Evolutionary conservation across 2,888 invertebrate genomes (phyloP).

Genomic region (Gastracanthus pulcherrimus): DNA sequence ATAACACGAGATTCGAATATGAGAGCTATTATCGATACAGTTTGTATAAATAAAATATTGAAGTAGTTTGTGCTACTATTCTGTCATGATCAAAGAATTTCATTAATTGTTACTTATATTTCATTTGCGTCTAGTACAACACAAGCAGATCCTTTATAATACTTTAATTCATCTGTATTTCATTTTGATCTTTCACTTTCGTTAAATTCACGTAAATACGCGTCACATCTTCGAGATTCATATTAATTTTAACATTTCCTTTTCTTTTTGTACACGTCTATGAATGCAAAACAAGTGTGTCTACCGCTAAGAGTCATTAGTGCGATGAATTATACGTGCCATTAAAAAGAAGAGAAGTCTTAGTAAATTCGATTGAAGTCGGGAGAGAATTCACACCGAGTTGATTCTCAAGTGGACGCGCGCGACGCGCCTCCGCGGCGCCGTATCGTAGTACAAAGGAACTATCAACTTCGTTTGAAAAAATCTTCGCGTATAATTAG

Average conservation of each 20-base stretch:
- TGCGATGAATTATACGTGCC: not conserved
- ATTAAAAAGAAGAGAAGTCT: conserved; percentile 15
- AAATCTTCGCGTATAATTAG: conserved; percentile 5
- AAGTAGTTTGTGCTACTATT: not conserved
- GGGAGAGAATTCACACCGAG: conserved; percentile 3
- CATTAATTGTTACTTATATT: conserved; percentile 2
- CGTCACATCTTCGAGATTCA: conserved; percentile 9
- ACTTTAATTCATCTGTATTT: conserved; percentile 16
- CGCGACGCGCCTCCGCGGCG: not conserved
- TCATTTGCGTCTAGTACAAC: not conserved
- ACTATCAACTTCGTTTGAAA: conserved; percentile 46
- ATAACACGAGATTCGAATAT: not conserved
- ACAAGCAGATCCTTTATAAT: conserved; percentile 6
- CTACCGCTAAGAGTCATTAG: not conserved
- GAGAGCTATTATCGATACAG: not conserved
- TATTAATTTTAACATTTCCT: conserved; percentile 1
- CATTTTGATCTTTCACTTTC: conserved; percentile 46
- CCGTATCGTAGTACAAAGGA: conserved; percentile 36
- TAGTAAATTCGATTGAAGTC: conserved; percentile 10
- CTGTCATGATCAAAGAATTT: not conserved
- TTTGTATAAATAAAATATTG: not conserved
- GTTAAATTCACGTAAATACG: conserved; percentile 7
- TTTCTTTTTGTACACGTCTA: not conserved
- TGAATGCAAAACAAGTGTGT: not conserved
- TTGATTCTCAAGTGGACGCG: conserved; percentile 29